Percentiles rank a stretch among this genome's conserved stretches.
phyloP scores from a whole-genome alignment of 2,888 invertebrate species.

The Drosophila seclusa region DNA sequence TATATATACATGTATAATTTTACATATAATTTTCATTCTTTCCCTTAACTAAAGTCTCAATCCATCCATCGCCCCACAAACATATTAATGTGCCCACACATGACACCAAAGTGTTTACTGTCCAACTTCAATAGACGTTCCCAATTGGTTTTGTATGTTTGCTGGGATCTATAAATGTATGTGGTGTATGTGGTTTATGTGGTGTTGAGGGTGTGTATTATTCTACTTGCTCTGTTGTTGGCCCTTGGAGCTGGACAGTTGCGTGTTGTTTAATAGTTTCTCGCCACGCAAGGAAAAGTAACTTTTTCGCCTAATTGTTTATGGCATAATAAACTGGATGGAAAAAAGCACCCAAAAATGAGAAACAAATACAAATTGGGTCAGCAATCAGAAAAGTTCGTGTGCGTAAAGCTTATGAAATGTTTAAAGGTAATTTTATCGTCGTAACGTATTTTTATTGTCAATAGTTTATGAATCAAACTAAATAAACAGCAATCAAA shows the following conservation, averaged over 20 bases:
- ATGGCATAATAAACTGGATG: slow-evolving; percentile 58
- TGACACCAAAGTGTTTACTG: slow-evolving; percentile 54
- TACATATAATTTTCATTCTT: background rate
- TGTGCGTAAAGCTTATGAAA: slow-evolving; percentile 31
- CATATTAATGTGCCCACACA: slow-evolving; percentile 6
- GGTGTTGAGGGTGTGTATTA: background rate
- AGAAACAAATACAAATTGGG: slow-evolving; percentile 22
- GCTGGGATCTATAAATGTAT: slow-evolving; percentile 11
- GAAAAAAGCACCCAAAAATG: slow-evolving; percentile 17
- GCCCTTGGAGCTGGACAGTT: slow-evolving; percentile 39
- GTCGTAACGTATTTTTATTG: slow-evolving; percentile 1
- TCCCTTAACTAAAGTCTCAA: background rate
- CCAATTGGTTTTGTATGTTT: slow-evolving; percentile 45
- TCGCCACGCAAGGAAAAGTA: slow-evolving; percentile 61
- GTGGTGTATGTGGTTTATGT: background rate
- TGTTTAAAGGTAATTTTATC: slow-evolving; percentile 33
- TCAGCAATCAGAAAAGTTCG: slow-evolving; percentile 40
- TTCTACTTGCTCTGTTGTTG: background rate
- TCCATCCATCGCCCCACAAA: background rate
- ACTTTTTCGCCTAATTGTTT: slow-evolving; percentile 66
- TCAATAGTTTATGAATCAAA: slow-evolving; percentile 16
- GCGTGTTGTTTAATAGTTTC: slow-evolving; percentile 59
- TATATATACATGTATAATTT: background rate
- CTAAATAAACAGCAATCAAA: background rate
- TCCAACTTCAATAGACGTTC: slow-evolving; percentile 51